phyloP scores from a whole-genome alignment of 2,797 vertebrate genomes.

The Telmatherina bonti region DNA sequence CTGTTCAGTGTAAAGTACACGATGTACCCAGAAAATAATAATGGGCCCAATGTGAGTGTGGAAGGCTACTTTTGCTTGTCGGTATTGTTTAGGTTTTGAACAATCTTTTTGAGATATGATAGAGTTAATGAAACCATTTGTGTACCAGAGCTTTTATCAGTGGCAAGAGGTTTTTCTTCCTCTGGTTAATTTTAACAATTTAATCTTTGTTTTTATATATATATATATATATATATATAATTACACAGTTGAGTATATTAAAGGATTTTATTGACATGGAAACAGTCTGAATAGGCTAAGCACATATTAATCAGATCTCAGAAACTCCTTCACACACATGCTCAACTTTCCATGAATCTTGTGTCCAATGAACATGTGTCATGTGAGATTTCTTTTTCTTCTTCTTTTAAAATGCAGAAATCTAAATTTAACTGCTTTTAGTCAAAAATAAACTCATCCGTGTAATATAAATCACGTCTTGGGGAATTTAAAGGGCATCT shows the following conservation, averaged over 20 bases:
- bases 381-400: no score
- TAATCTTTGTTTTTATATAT: no score
- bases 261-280: not conserved
- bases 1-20: conserved; percentile 40
- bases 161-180: not conserved
- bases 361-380: no score
- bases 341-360: not conserved
- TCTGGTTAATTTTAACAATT: not conserved
- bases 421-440: not conserved
- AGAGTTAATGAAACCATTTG: not conserved
- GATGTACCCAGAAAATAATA: conserved; percentile 40
- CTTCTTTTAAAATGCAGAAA: not conserved
- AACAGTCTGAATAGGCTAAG: not conserved
- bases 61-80: not conserved
- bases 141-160: not conserved
- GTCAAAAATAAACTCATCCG: not conserved
- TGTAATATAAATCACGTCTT: not conserved
- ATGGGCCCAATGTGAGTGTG: not conserved
- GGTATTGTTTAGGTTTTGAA: not conserved
- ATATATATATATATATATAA: no score
- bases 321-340: not conserved
- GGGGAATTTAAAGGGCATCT: not conserved
- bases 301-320: not conserved
- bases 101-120: not conserved
- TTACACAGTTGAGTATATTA: no score